phyloP scores from a whole-genome alignment of 2,797 vertebrate species.

The Spondyliosoma cantharus region DNA sequence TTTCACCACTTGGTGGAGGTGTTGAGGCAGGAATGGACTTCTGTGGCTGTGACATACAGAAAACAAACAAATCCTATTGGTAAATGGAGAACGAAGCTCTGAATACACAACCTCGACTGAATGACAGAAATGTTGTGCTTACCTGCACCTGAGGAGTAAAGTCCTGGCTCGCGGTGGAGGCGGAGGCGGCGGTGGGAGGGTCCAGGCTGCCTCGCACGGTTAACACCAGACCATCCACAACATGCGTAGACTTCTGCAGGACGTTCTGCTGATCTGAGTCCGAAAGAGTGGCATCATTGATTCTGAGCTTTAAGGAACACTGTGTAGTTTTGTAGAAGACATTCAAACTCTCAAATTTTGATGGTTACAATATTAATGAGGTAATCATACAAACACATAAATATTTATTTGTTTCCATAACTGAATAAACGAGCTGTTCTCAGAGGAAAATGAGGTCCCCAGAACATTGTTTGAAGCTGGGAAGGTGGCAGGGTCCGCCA shows the following conservation, averaged over 20 bases:
- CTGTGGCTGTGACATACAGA: constrained; percentile 10
- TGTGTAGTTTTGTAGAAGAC: background rate
- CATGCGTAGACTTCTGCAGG: constrained; percentile 35
- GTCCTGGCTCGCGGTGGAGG: background rate
- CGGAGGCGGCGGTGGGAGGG: background rate
- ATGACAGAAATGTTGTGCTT: background rate
- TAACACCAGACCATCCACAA: constrained; percentile 36
- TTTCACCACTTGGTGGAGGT: constrained; percentile 9
- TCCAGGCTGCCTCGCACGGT: constrained; percentile 21
- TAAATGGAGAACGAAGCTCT: too few relatives aligned
- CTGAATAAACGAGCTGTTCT: too few relatives aligned
- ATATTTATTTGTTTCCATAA: too few relatives aligned
- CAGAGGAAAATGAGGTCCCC: too few relatives aligned
- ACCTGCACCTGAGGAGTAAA: constrained; percentile 16
- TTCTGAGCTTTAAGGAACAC: too few relatives aligned
- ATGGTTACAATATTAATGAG: too few relatives aligned
- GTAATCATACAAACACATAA: too few relatives aligned
- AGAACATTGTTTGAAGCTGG: too few relatives aligned
- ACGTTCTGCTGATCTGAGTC: constrained; percentile 56
- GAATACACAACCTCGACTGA: background rate
- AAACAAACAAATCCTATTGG: background rate
- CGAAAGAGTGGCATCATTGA: too few relatives aligned
- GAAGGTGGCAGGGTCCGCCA: too few relatives aligned
- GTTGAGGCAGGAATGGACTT: background rate
- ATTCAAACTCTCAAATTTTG: too few relatives aligned